Evolutionary conservation across 2,113 vertebrate genomes (phyloP).

Genomic region (Oncorhynchus kisutch): DNA sequence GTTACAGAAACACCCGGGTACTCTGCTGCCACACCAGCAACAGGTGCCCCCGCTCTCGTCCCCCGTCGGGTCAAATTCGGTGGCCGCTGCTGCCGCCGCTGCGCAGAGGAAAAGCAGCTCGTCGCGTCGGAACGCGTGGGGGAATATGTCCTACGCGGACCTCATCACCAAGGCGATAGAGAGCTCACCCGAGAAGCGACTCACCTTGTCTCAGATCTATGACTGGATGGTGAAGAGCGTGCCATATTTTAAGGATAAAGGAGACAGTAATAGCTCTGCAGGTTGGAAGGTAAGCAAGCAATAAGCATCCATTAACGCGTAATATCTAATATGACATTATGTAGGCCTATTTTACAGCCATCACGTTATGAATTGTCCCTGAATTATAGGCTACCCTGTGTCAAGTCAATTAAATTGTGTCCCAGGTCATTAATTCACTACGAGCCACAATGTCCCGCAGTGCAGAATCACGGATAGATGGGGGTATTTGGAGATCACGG

Average conservation of each 20-base stretch:
- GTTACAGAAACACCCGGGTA: constrained; percentile 53
- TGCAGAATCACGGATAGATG: no score
- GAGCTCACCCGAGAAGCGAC: constrained; percentile 92
- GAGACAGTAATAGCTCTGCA: constrained; percentile 92
- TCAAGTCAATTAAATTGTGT: no score
- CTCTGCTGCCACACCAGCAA: constrained; percentile 55
- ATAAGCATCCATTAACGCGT: not conserved
- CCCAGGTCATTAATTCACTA: no score
- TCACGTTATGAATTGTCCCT: not conserved
- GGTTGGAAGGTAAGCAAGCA: constrained; percentile 90
- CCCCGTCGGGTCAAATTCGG: constrained; percentile 58
- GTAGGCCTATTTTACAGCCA: not conserved
- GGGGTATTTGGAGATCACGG: no score
- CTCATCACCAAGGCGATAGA: constrained; percentile 97
- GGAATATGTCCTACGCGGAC: constrained; percentile 96
- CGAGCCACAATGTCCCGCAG: no score
- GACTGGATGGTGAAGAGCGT: constrained; percentile 98
- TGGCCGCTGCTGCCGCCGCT: constrained; percentile 53
- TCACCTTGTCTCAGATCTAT: constrained; percentile 95
- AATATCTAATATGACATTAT: not conserved
- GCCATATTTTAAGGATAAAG: constrained; percentile 97
- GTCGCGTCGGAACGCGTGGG: constrained; percentile 95
- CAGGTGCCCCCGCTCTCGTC: constrained; percentile 69
- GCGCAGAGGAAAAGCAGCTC: constrained; percentile 92
- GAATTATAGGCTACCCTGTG: no score